Evolutionary conservation across 2,888 invertebrate genomes (phyloP), one percentile per base, ranked within the genome.

Genomic region (Griposia aprilina): DNA sequence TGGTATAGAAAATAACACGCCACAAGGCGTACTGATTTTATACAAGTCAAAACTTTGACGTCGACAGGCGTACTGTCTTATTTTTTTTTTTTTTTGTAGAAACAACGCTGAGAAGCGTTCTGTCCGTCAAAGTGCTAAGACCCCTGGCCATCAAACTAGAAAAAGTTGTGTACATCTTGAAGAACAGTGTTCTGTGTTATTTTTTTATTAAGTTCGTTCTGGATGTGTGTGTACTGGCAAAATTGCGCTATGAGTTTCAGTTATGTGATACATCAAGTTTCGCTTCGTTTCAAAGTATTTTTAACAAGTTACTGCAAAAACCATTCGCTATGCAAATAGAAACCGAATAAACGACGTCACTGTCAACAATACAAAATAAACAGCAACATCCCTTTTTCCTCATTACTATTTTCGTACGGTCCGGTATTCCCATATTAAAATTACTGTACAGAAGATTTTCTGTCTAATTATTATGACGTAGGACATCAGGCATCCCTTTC

Each of bases 391-490:
- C 1, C 45, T 17, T 80, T 83, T 81, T 74, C 82, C 81, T 78
- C 4, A 41, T 50, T 20, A n/a, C 75, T 82, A 82, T 82, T 85
- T 74, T 66, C 13, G 75, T 66, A 50, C 69, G 11, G 17, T 6
- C 20, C 41, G 85, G 74, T 57, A 74, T 81, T 81, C 23, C 85
- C 81, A 20, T 23, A 65, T 55, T 63, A 17, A 45, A 65, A n/a
- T n/a, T n/a, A n/a, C n/a, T 63, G 26, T 67, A 20, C 41, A 59
- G 10, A 69, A 84, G 26, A 63, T 45, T 83, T 68, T 78, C 62
- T 68, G 45, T 76, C 59, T 41, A 36, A 30, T 67, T 48, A 5
- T 26, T 26, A 26, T 80, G 84, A 84, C 84, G 68, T 63, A 17
- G 6, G 41, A 11, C 4, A 13, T 50, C 0, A 1, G 15, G 59